Percentiles rank a stretch among this genome's conserved stretches.
Evolutionary conservation across 2,888 invertebrate species (phyloP).

Genomic region (Abrostola tripartita): DNA sequence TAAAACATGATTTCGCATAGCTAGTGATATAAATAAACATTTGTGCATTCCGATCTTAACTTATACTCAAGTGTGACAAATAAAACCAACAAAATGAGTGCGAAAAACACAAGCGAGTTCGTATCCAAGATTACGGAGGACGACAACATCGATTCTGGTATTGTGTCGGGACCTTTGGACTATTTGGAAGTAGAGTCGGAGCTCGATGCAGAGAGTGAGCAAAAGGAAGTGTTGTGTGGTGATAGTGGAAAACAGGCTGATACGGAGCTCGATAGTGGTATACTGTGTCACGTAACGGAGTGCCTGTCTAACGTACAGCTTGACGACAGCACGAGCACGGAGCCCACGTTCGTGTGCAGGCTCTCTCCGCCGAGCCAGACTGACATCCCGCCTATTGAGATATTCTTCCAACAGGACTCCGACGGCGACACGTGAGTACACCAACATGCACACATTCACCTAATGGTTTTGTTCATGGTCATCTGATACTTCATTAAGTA

Average conservation of each 20-base stretch:
- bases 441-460: background rate
- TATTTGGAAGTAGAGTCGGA: conserved; percentile 53
- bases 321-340: conserved; percentile 38
- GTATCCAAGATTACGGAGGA: conserved; percentile 76
- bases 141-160: conserved; percentile 78
- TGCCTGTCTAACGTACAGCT: conserved; percentile 69
- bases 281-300: conserved; percentile 88
- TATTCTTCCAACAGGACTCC: conserved; percentile 93
- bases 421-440: conserved; percentile 96
- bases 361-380: conserved; percentile 53
- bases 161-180: conserved; percentile 67
- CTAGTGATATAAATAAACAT: conserved; percentile 39
- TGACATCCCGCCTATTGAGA: conserved; percentile 87
- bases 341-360: conserved; percentile 26
- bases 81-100: conserved; percentile 78
- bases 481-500: background rate
- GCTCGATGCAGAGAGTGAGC: conserved; percentile 53
- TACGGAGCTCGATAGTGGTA: conserved; percentile 89
- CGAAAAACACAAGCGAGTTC: conserved; percentile 74
- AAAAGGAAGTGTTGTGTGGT: conserved; percentile 68
- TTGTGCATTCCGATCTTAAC: conserved; percentile 31
- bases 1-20: conserved; percentile 71
- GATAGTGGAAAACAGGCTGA: conserved; percentile 55
- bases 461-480: background rate
- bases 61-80: conserved; percentile 54